Percentiles rank a stretch among this genome's conserved stretches.
Evolutionary conservation across 2,888 invertebrate species (phyloP).

Genomic region (Rhodophaea formosa): DNA sequence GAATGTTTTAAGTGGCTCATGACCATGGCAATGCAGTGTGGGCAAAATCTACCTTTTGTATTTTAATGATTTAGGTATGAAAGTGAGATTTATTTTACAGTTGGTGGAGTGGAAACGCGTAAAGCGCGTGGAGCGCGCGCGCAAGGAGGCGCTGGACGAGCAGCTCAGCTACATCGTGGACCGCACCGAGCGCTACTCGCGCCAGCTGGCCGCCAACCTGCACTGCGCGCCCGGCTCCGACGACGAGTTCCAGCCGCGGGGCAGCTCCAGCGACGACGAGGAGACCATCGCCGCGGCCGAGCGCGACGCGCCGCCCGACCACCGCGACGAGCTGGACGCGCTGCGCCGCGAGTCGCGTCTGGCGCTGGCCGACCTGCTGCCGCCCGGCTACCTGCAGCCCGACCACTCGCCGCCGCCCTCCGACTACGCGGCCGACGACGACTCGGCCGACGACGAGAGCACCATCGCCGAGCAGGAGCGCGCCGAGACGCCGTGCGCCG

Average conservation of each 20-base stretch:
- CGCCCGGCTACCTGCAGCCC: slow-evolving; percentile 87
- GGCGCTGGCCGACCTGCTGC: slow-evolving; percentile 93
- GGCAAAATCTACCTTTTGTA: too few relatives aligned
- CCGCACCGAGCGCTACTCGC: slow-evolving; percentile 98
- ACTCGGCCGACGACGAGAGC: slow-evolving; percentile 83
- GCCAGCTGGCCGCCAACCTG: slow-evolving; percentile 93
- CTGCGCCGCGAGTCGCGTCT: slow-evolving; percentile 94
- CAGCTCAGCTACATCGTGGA: slow-evolving; percentile 99
- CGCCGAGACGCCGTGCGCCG: slow-evolving; percentile 83
- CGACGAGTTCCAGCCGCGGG: slow-evolving; percentile 91
- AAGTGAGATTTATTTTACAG: slow-evolving; percentile 68
- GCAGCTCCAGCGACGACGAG: slow-evolving; percentile 91
- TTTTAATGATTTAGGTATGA: too few relatives aligned
- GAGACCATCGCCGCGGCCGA: slow-evolving; percentile 95
- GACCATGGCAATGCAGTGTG: too few relatives aligned
- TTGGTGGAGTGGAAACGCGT: slow-evolving; percentile 97
- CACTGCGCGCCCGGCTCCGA: slow-evolving; percentile 59
- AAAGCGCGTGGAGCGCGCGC: slow-evolving; percentile 94
- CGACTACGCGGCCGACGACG: slow-evolving; percentile 87
- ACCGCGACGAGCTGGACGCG: slow-evolving; percentile 89
- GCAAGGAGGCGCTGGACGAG: slow-evolving; percentile 96
- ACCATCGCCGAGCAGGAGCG: slow-evolving; percentile 73
- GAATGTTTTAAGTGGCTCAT: too few relatives aligned
- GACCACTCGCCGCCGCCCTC: slow-evolving; percentile 82
- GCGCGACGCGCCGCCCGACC: slow-evolving; percentile 81